phyloP scores from a whole-genome alignment of 2,888 invertebrate genomes.

The Bimastos eiseni region DNA sequence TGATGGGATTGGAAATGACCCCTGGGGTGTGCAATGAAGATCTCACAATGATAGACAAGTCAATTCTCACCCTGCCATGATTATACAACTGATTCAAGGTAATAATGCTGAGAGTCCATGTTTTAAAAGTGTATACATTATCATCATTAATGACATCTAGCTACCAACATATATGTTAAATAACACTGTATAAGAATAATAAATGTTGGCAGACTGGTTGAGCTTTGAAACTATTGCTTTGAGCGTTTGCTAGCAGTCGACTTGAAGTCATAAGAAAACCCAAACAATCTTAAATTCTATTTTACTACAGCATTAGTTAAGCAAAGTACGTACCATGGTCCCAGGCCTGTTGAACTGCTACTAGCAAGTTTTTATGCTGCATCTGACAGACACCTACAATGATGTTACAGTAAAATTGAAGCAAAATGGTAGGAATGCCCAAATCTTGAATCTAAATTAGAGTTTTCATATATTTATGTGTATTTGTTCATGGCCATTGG shows the following conservation, averaged over 20 bases:
- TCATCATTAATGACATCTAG: not conserved
- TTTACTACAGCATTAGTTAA: not conserved
- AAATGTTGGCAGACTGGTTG: not conserved
- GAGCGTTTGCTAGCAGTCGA: not conserved
- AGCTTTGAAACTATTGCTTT: not conserved
- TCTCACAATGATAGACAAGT: no score
- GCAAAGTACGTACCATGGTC: slow-evolving; percentile 71
- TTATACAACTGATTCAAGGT: no score
- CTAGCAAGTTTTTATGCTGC: slow-evolving; percentile 75
- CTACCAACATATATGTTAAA: not conserved
- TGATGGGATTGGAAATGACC: no score
- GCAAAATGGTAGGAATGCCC: not conserved
- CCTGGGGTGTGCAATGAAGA: no score
- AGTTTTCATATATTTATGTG: no score
- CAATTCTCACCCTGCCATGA: no score
- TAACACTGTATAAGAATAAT: not conserved
- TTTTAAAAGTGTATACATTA: not conserved
- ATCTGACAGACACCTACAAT: slow-evolving; percentile 77
- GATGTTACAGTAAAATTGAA: not conserved
- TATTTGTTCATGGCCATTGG: not conserved
- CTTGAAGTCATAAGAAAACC: not conserved
- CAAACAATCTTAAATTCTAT: not conserved
- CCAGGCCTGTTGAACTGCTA: slow-evolving; percentile 79
- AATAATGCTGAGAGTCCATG: not conserved
- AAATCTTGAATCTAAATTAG: not conserved